Evolutionary conservation across 2,113 vertebrate genomes (phyloP), one percentile per base, ranked within the genome.

Genomic region (Lamprotornis superbus): DNA sequence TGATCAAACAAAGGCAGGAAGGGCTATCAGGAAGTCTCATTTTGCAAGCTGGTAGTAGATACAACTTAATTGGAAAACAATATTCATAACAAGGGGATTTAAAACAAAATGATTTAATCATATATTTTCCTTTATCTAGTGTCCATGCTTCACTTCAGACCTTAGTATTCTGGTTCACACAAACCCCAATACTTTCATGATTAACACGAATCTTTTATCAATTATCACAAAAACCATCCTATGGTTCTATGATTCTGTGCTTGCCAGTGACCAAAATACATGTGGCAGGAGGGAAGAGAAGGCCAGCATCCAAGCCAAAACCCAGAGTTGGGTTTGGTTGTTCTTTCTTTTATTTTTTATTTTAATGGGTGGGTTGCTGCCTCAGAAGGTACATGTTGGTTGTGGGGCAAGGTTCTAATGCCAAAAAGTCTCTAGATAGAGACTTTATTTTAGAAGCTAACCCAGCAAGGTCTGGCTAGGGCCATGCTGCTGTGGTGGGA

Each of bases 371-470:
- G 2, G 2, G 17, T 65, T 67, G 21, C 15, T 67, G 68, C 31
- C 19, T 7, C 0, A 0, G 33, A 70, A 64, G 31, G 46, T 69
- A 28, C 9, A 0, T 11, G 7, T 52, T 59, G 24, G 24, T 35
- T 30, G 20, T 11, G 1, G 13, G 33, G 13, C 28, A 37, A 27
- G 16, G 31, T 30, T 44, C 57, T 63, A 47, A 21, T 0, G 23
- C 61, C 78, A 83, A 8, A 25, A 76, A 31, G 35, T 83, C 63
- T 76, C 24, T 35, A 61, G 39, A 40, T 40, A 40, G 39, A 40
- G 39, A 28, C 31, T 83, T 83, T 31, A 13, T 55, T 90, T 76
- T 90, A 49, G 63, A 77, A 56, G 4, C 8, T 42, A 39, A 55
- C 31, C 1, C 24, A 12, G 11, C 2, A 2, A 28, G 7, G 27